phyloP scores from a whole-genome alignment of 2,113 vertebrate species.

The Crotophaga sulcirostris region DNA sequence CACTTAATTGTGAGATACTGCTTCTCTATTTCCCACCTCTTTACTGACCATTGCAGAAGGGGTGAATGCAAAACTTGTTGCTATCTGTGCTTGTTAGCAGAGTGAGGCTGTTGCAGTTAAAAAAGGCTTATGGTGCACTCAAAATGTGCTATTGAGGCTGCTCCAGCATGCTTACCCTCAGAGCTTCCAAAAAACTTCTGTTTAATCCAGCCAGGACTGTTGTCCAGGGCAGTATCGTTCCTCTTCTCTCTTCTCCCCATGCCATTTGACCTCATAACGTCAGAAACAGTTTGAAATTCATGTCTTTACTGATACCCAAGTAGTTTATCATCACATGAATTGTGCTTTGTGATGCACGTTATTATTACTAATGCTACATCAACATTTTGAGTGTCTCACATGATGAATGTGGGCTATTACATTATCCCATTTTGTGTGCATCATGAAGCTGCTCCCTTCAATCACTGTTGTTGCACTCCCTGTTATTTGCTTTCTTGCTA shows the following conservation, averaged over 20 bases:
- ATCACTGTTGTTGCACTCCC: slow-evolving; percentile 22
- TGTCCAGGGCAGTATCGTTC: background rate
- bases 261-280: background rate
- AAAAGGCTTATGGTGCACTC: background rate
- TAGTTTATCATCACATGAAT: background rate
- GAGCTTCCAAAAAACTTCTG: background rate
- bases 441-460: slow-evolving; percentile 24
- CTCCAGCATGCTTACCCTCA: background rate
- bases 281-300: background rate
- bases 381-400: background rate
- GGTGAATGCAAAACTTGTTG: background rate
- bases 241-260: background rate
- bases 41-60: background rate
- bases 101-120: background rate
- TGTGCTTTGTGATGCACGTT: background rate
- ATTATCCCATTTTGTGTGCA: slow-evolving; percentile 6
- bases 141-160: background rate
- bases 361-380: slow-evolving; percentile 2
- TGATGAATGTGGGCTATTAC: background rate
- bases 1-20: background rate
- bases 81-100: background rate
- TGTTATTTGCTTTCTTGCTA: slow-evolving; percentile 59
- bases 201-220: background rate
- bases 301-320: background rate
- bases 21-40: background rate